Conservation (phyloP, 2,113 vertebrate genomes). For the Leuciscus idus region DNA sequence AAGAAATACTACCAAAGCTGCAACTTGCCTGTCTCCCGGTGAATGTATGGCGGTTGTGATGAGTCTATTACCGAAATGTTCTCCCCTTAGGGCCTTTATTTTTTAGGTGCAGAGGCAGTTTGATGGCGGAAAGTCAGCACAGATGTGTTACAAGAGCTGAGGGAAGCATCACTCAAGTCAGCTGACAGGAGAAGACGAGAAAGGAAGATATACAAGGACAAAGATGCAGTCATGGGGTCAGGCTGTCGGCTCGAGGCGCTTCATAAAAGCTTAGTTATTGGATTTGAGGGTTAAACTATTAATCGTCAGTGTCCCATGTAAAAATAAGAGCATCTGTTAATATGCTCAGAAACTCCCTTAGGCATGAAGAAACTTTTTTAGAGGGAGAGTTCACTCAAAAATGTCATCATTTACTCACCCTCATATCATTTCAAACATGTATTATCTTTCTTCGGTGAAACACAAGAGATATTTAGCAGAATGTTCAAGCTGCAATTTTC, state of each 20-base stretch:
- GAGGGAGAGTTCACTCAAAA: neutral
- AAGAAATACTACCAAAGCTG: neutral
- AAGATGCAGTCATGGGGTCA: neutral
- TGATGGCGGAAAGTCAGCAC: conserved; percentile 24
- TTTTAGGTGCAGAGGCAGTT: conserved; percentile 23
- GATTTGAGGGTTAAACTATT: conserved; percentile 14
- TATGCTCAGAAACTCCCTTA: neutral
- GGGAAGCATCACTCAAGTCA: conserved; percentile 1
- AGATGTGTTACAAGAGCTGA: conserved; percentile 17
- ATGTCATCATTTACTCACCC: neutral
- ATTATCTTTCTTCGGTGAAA: neutral
- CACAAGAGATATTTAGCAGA: neutral
- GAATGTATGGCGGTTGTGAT: neutral
- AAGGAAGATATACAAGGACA: neutral
- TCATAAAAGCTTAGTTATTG: neutral
- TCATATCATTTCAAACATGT: neutral
- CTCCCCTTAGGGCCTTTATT: conserved; percentile 1
- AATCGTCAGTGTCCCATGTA: neutral
- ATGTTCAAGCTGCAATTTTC: neutral
- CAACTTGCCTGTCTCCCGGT: neutral
- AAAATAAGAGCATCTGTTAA: conserved; percentile 23
- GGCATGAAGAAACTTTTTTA: neutral
- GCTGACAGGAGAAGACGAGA: neutral
- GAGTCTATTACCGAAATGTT: conserved; percentile 10
- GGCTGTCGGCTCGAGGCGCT: neutral